A percentile compares a stretch with the other conserved stretches of the same genome.
Conservation (phyloP, 2,888 invertebrate species). For the Sesamia inferens region DNA sequence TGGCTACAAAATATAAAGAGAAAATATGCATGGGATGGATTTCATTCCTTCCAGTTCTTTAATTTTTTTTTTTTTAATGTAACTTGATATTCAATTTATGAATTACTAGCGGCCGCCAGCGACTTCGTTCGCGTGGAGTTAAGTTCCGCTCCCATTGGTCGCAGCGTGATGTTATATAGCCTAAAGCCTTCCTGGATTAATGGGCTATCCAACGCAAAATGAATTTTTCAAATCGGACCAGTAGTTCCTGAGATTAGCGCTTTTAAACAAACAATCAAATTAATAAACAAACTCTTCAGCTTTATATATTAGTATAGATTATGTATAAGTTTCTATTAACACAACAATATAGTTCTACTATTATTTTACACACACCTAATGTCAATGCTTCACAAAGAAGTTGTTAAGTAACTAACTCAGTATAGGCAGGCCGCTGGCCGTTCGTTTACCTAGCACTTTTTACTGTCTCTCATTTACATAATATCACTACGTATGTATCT, state of each 20-base stretch:
- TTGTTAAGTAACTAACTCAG: constrained; percentile 44
- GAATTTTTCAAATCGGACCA: too few relatives aligned
- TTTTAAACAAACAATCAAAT: too few relatives aligned
- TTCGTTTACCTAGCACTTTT: constrained; percentile 46
- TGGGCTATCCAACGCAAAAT: too few relatives aligned
- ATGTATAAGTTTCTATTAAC: neutral
- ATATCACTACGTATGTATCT: constrained; percentile 28
- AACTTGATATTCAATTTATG: neutral
- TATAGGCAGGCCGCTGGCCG: constrained; percentile 26
- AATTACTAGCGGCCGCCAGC: too few relatives aligned
- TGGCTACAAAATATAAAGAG: neutral
- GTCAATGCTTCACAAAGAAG: constrained; percentile 38
- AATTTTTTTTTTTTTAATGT: neutral
- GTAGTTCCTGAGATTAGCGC: too few relatives aligned
- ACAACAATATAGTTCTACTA: constrained; percentile 34
- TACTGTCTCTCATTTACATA: constrained; percentile 57
- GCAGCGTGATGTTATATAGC: too few relatives aligned
- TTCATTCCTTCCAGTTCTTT: neutral
- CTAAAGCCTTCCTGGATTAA: too few relatives aligned
- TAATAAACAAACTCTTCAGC: too few relatives aligned
- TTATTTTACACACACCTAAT: constrained; percentile 30
- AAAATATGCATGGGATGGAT: too few relatives aligned
- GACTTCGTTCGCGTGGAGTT: too few relatives aligned
- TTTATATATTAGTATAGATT: too few relatives aligned
- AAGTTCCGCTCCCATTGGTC: too few relatives aligned